Evolutionary conservation across 2,888 invertebrate species (phyloP), one percentile per base, ranked within the genome.

Genomic region (Drosophila bunnanda): DNA sequence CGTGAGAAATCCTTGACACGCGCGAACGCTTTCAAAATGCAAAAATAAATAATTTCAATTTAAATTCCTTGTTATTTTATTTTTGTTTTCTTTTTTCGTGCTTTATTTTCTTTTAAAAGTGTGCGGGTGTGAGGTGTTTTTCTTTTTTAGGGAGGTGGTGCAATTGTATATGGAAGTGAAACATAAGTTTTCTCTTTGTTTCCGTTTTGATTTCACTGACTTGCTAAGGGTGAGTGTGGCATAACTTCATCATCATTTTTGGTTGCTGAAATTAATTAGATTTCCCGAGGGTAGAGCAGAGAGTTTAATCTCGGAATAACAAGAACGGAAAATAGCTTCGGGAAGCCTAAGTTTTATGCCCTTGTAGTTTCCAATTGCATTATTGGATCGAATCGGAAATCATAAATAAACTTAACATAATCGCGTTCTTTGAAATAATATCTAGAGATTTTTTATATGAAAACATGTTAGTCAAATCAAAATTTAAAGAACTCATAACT

Each of bases 1-100:
- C 88, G 79, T 89, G 79, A 66, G 76, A 78, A 86, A 86, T 90
- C 90, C 88, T 89, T 84, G 90, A 90, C 86, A 86, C 86, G 86
- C 85, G 85, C 85, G 54, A 67, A 70, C 69, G 85, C 85, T 85
- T 85, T 85, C 62, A 77, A 89, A 85, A 89, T 87, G 85, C 90
- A 86, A 85, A 86, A 86, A 89, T 84, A 86, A 86, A 86, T 90
- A 90, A 86, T 87, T 86, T 89, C 90, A 87, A 90, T 86, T 90
- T 87, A 87, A 90, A 90, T 81, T 81, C 89, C 69, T 55, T 78
- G 82, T 80, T 83, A 62, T 80, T 76, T 67, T 81, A 67, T 77
- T 58, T 66, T 39, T 67, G 50, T 62, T 76, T 70, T 59, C 60
- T 39, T 56, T 66, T 53, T 34, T 6, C 48, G 57, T 55, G 46